Evolutionary conservation across 2,797 vertebrate genomes (phyloP).

Genomic region (Phataginus tetradactyla): DNA sequence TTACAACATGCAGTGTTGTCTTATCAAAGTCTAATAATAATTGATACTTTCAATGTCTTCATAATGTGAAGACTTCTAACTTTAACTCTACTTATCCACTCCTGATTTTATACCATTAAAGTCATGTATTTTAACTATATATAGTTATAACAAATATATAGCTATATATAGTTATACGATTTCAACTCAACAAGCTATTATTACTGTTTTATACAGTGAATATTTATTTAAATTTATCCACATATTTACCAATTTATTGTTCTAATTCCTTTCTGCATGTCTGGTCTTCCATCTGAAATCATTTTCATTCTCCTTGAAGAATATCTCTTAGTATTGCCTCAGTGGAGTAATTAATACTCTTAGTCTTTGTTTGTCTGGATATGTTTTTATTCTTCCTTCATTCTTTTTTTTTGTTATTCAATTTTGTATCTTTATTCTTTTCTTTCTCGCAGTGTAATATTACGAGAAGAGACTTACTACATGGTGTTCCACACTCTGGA

Average conservation of each 20-base stretch:
- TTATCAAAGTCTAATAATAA: neutral
- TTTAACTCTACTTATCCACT: neutral
- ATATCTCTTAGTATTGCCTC: neutral
- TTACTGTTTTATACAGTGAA: neutral
- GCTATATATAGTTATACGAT: neutral
- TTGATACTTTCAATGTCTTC: neutral
- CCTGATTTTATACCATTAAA: neutral
- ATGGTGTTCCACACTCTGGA: neutral
- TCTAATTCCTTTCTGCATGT: neutral
- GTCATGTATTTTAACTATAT: neutral
- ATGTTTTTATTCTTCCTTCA: neutral
- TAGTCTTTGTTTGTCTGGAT: neutral
- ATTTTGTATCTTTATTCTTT: neutral
- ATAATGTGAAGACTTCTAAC: neutral
- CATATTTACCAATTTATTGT: neutral
- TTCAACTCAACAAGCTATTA: neutral
- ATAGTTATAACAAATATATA: too few relatives aligned
- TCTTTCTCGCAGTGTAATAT: neutral
- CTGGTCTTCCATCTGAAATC: neutral
- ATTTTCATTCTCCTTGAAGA: neutral
- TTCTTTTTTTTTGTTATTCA: neutral
- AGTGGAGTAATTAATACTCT: neutral
- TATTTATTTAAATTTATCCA: neutral
- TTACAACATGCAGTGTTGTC: neutral
- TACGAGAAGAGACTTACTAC: neutral